Conservation (phyloP, 1,140 invertebrate species). For the Battus philenor region DNA sequence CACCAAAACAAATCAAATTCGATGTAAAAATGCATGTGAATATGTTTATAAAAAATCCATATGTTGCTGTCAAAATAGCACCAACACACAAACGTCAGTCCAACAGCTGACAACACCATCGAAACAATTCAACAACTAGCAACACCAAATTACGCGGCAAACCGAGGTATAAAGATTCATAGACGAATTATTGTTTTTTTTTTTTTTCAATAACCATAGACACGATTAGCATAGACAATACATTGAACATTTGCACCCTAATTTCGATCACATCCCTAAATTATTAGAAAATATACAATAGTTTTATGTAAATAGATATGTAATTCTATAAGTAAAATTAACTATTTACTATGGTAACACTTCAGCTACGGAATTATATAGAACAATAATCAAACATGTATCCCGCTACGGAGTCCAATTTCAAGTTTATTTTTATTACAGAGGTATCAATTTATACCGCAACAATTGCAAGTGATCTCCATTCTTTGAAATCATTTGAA, state of each 20-base stretch:
- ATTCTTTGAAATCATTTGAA: slow-evolving; percentile 1
- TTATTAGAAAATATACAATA: slow-evolving; percentile 59
- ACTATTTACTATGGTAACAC: slow-evolving; percentile 68
- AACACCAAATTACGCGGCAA: slow-evolving; percentile 22
- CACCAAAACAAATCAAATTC: too few relatives aligned
- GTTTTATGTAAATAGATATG: slow-evolving; percentile 66
- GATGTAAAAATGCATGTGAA: slow-evolving; percentile 52
- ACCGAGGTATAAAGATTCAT: slow-evolving; percentile 1
- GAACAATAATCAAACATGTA: slow-evolving; percentile 16
- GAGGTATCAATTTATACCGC: too few relatives aligned
- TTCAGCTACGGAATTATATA: slow-evolving; percentile 46
- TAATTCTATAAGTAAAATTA: slow-evolving; percentile 50
- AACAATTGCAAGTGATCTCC: too few relatives aligned
- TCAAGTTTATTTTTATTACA: too few relatives aligned
- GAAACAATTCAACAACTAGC: slow-evolving; percentile 29
- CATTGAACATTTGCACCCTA: slow-evolving; percentile 42
- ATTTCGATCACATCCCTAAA: slow-evolving; percentile 50
- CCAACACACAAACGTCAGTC: slow-evolving; percentile 66
- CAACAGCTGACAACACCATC: slow-evolving; percentile 27
- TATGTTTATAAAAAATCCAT: too few relatives aligned
- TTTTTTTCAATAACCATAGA: slow-evolving; percentile 10
- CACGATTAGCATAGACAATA: slow-evolving; percentile 32
- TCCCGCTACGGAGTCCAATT: neutral
- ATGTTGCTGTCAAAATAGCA: slow-evolving; percentile 59
- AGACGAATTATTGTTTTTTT: slow-evolving; percentile 7